Percentiles rank a stretch among this genome's conserved stretches.
phyloP scores from a whole-genome alignment of 2,888 invertebrate species.

The Eulithis prunata region DNA sequence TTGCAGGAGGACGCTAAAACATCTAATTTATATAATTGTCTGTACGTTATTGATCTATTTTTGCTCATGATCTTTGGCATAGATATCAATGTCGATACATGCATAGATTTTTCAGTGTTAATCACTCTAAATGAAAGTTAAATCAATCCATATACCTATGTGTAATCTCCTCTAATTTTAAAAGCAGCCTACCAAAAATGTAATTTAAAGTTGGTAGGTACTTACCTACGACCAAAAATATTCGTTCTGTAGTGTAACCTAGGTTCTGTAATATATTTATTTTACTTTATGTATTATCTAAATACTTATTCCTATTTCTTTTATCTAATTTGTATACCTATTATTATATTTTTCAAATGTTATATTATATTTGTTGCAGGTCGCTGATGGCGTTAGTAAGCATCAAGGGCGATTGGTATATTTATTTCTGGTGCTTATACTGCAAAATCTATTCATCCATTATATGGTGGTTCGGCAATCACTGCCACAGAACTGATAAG shows the following conservation, averaged over 20 bases:
- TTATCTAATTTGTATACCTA: neutral
- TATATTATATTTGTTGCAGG: slow-evolving; percentile 62
- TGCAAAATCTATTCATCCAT: slow-evolving; percentile 76
- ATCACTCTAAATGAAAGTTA: no score
- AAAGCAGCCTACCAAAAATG: no score
- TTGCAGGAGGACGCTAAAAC: neutral
- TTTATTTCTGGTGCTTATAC: slow-evolving; percentile 74
- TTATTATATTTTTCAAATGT: neutral
- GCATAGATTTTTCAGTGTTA: neutral
- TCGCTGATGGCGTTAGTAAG: slow-evolving; percentile 79
- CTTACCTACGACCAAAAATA: no score
- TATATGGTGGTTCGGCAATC: slow-evolving; percentile 78
- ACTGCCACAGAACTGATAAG: slow-evolving; percentile 80
- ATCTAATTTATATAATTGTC: slow-evolving; percentile 5
- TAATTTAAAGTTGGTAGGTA: no score
- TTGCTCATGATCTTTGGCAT: slow-evolving; percentile 11
- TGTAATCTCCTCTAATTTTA: no score
- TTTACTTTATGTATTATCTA: neutral
- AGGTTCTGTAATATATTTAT: no score
- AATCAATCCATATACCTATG: no score
- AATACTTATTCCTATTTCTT: neutral
- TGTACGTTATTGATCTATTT: slow-evolving; percentile 16
- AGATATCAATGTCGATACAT: slow-evolving; percentile 7
- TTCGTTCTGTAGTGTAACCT: no score
- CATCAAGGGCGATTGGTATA: slow-evolving; percentile 73